Evolutionary conservation across 2,113 vertebrate species (phyloP).

Genomic region (Irena cyanogastra): DNA sequence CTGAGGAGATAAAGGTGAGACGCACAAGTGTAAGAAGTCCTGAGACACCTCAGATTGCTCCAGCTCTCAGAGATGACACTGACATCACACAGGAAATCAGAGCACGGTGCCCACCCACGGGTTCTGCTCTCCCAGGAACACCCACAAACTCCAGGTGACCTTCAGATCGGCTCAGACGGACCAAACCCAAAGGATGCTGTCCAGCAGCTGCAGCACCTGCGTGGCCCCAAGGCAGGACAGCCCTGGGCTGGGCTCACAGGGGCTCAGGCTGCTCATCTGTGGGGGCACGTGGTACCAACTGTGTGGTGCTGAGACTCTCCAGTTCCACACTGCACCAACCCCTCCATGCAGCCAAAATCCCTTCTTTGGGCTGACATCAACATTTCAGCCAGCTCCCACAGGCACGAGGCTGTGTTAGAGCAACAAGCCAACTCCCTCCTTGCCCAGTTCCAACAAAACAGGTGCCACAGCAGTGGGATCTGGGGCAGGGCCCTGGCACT

Average conservation of each 20-base stretch:
- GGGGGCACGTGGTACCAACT: accelerated
- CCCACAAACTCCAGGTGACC: background rate
- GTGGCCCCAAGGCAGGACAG: background rate
- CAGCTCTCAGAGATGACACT: background rate
- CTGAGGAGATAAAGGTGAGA: background rate
- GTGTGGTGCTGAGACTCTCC: accelerated
- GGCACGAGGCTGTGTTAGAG: background rate
- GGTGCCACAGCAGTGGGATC: accelerated
- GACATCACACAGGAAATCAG: background rate
- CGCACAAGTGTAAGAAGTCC: background rate
- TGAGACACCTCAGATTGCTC: constrained; percentile 10
- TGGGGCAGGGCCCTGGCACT: background rate
- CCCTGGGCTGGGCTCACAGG: background rate
- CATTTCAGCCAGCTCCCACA: accelerated
- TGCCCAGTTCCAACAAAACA: background rate
- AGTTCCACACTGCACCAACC: background rate
- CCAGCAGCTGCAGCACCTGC: background rate
- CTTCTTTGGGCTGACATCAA: accelerated
- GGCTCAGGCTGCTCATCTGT: accelerated
- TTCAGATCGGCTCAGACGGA: accelerated
- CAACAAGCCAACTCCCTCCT: background rate
- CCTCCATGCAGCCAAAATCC: accelerated
- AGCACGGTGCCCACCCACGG: background rate
- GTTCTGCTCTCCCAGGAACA: background rate
- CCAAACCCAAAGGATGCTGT: background rate